These are phyloP conservation scores for Trachelipus rathkii DNA, from an alignment of 1,140 invertebrate genomes.

Conservation along the genomic window DNA sequence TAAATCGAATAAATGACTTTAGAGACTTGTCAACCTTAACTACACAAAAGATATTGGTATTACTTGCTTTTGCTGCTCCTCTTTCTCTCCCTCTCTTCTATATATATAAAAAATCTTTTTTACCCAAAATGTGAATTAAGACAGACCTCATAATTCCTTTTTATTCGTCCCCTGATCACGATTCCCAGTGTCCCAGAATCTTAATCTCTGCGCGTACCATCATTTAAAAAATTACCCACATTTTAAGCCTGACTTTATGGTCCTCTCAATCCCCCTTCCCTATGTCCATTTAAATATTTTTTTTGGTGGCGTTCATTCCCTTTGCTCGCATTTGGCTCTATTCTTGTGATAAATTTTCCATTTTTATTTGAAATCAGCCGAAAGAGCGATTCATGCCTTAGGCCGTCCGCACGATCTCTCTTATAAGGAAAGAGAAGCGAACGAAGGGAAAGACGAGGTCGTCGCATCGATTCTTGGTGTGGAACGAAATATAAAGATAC, in stretches of 20 bases:
- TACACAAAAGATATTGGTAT: slow-evolving; percentile 7
- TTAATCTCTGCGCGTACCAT: slow-evolving; percentile 11
- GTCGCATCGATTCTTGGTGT: no score
- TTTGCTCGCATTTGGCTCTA: slow-evolving; percentile 11
- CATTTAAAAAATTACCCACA: slow-evolving; percentile 13
- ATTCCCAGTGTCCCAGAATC: background rate
- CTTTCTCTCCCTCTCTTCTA: no score
- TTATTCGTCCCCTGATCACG: slow-evolving; percentile 1
- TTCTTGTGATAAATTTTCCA: slow-evolving; percentile 11
- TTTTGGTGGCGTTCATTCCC: background rate
- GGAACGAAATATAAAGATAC: no score
- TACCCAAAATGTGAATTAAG: background rate
- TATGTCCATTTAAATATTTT: slow-evolving; percentile 14
- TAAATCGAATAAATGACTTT: slow-evolving; percentile 5
- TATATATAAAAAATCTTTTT: background rate
- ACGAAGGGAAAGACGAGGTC: background rate
- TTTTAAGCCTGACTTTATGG: slow-evolving; percentile 12
- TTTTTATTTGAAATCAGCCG: slow-evolving; percentile 11
- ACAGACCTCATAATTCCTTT: slow-evolving; percentile 12
- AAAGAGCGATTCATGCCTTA: background rate
- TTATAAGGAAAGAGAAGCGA: background rate
- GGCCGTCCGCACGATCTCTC: background rate
- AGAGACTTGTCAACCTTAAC: slow-evolving; percentile 9
- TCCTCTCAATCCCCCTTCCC: background rate
- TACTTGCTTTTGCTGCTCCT: background rate